Evolutionary conservation across 2,113 vertebrate genomes (phyloP), one percentile per base, ranked within the genome.

Genomic region (Cochlearius cochlearius): DNA sequence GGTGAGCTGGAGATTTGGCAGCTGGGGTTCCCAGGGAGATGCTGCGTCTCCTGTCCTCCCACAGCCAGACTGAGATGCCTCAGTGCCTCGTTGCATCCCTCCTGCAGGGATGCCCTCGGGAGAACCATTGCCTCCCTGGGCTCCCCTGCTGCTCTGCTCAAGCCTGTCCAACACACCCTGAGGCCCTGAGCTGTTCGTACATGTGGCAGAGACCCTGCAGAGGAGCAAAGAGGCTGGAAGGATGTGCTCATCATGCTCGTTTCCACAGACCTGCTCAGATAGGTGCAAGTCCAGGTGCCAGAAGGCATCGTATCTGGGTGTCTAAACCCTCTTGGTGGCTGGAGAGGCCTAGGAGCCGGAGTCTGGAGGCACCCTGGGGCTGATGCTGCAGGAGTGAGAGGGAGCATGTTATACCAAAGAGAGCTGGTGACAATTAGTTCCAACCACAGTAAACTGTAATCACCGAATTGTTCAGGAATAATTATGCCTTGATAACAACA

Each of bases 401-500:
- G 45, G 49, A 88, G 27, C 4, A 0, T 55, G 63, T 39, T 50
- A 25, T 34, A 14, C 39, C 9, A 9, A 59, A 85, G 59, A 78
- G 76, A 68, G 41, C 56, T 88, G 56, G 69, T 92, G 73, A 94
- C 88, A 95, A 95, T 96, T 95, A 90, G 66, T 90, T 96, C 84
- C 68, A 81, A 82, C 86, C 80, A 60, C 58, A 50, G 94, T 69
- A 91, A 95, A 96, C 94, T 95, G 97, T 97, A 97, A 97, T 98
- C 96, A 97, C 86, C 1, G 15, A 97, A 97, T 98, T 97, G 96
- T 97, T 97, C 96, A 83, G 88, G 94, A 96, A 94, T 97, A 97
- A 97, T 97, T 96, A 95, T 88, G 95, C 63, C 94, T 96, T 96
- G 97, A 96, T 97, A 97, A 97, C 94, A 97, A 97, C 94, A 97